Evolutionary conservation across 2,888 invertebrate genomes (phyloP).

Genomic region (Coelinius sp.): DNA sequence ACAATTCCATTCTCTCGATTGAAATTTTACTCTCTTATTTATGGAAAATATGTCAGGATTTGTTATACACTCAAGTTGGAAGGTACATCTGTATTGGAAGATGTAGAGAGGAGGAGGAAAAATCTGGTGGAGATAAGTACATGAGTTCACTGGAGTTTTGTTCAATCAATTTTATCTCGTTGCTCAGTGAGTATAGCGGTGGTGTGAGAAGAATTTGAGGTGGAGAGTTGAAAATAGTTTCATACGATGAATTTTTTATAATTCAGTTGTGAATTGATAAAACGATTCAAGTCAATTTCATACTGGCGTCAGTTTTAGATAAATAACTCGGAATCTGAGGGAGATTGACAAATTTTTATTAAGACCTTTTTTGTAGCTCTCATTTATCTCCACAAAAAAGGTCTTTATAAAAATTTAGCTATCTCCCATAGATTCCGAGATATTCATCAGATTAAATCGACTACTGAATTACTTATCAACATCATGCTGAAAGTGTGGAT

Average conservation of each 20-base stretch:
- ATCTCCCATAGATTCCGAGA: no score
- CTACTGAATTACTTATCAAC: not conserved
- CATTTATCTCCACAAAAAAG: no score
- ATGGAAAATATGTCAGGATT: slow-evolving; percentile 20
- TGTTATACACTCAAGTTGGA: not conserved
- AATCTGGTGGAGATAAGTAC: not conserved
- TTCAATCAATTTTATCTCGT: not conserved
- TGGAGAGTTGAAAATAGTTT: not conserved
- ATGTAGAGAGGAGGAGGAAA: not conserved
- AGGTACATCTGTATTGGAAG: not conserved
- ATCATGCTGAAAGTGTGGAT: not conserved
- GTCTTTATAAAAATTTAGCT: no score
- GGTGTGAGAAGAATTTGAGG: not conserved
- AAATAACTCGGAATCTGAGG: no score
- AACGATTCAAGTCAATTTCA: no score
- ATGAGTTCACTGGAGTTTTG: not conserved
- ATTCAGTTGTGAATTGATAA: no score
- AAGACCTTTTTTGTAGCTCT: no score
- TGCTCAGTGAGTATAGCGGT: no score
- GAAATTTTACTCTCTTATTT: slow-evolving; percentile 34
- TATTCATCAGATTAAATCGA: no score
- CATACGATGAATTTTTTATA: not conserved
- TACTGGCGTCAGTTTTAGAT: no score
- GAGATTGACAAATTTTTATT: no score
- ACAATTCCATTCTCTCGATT: slow-evolving; percentile 44